Evolutionary conservation across 2,888 invertebrate genomes (phyloP).

Genomic region (Flabesymbios commensalis): DNA sequence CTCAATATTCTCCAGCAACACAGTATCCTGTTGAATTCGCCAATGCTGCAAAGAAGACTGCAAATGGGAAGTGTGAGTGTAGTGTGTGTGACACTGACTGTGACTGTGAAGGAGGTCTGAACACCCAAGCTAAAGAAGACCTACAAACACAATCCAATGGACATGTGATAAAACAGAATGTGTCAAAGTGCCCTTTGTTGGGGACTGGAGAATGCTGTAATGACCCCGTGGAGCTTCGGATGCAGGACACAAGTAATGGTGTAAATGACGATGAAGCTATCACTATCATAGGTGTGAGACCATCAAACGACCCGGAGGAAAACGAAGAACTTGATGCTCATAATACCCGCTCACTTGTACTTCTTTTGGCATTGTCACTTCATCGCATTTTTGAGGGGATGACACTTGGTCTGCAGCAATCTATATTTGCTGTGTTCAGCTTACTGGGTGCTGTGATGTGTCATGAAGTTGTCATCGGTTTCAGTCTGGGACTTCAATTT

Average conservation of each 20-base stretch:
- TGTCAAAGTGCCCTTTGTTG: conserved; percentile 19
- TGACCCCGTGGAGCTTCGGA: conserved; percentile 6
- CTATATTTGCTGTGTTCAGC: conserved; percentile 47
- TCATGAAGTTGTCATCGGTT: conserved; percentile 66
- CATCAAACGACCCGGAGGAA: conserved; percentile 8
- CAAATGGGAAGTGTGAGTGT: no score
- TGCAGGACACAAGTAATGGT: not conserved
- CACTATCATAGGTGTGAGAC: no score
- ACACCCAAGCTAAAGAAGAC: no score
- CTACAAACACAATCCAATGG: no score
- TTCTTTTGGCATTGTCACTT: conserved; percentile 65
- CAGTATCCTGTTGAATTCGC: no score
- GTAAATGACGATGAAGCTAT: not conserved
- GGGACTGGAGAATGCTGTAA: conserved; percentile 28
- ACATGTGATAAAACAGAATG: no score
- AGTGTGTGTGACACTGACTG: no score
- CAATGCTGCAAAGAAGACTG: no score
- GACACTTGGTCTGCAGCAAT: conserved; percentile 64
- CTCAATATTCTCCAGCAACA: no score
- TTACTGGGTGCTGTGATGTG: conserved; percentile 63
- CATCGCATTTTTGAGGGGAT: conserved; percentile 68
- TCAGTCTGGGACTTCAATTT: conserved; percentile 64
- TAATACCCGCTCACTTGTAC: conserved; percentile 58
- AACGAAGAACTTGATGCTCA: conserved; percentile 5
- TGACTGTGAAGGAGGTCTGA: no score